phyloP scores from a whole-genome alignment of 2,113 vertebrate species.

The Gymnobelideus leadbeateri region DNA sequence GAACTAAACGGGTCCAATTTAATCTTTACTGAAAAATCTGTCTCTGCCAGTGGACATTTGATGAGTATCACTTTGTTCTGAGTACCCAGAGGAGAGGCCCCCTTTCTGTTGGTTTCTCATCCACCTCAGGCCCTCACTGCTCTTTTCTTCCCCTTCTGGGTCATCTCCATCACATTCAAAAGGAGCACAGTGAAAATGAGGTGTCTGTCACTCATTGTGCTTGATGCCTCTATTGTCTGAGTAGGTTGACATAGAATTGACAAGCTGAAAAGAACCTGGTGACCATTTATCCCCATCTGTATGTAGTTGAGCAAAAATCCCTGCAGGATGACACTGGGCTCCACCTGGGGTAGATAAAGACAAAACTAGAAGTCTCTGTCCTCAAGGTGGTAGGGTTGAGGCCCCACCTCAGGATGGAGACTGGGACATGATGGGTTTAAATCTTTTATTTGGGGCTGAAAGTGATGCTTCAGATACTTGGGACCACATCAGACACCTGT shows the following conservation, averaged over 20 bases:
- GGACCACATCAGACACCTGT: too few species aligned
- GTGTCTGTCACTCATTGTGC: not conserved
- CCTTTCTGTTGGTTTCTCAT: not conserved
- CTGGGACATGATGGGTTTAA: too few species aligned
- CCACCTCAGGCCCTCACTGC: not conserved
- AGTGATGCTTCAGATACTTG: not conserved
- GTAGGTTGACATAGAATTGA: not conserved
- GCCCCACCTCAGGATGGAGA: not conserved
- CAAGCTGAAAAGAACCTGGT: not conserved
- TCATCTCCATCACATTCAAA: not conserved
- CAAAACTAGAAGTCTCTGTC: not conserved
- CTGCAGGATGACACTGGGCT: not conserved
- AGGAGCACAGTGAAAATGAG: not conserved
- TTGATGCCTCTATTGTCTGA: not conserved
- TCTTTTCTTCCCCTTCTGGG: not conserved
- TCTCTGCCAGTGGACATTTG: not conserved
- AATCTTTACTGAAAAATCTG: not conserved
- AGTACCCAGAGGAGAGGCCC: not conserved
- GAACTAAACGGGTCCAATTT: not conserved
- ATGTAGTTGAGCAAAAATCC: not conserved
- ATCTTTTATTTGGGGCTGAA: not conserved
- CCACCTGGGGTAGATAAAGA: not conserved
- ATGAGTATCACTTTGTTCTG: not conserved
- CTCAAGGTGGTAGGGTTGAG: not conserved
- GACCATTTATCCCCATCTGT: not conserved